Evolutionary conservation across 2,888 invertebrate genomes (phyloP).

Genomic region (Anodontia alba): DNA sequence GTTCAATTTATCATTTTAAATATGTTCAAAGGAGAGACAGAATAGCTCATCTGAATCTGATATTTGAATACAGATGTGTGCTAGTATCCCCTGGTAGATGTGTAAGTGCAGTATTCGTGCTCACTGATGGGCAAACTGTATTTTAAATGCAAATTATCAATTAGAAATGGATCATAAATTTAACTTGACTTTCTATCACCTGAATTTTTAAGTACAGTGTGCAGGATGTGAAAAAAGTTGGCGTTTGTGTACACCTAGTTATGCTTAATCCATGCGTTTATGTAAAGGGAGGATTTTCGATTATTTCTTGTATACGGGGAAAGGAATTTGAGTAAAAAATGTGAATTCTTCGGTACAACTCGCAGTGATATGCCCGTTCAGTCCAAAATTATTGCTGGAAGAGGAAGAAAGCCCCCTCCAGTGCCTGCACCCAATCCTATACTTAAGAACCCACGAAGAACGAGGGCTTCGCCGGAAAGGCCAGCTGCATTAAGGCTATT

Average conservation of each 20-base stretch:
- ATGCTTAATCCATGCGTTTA: no score
- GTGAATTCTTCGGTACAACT: no score
- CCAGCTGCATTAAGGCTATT: not conserved
- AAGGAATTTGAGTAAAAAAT: no score
- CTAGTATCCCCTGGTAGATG: not conserved
- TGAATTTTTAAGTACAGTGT: not conserved
- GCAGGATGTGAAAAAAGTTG: not conserved
- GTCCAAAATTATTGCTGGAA: constrained; percentile 43
- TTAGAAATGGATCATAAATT: constrained; percentile 13
- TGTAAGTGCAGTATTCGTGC: not conserved
- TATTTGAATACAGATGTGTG: not conserved
- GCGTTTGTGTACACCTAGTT: not conserved
- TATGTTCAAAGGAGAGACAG: no score
- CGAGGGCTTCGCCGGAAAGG: not conserved
- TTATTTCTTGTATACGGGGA: no score
- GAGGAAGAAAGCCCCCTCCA: constrained; percentile 42
- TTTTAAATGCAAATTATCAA: constrained; percentile 6
- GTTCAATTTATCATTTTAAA: no score
- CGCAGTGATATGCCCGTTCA: constrained; percentile 47
- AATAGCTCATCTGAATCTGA: no score
- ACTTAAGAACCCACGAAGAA: constrained; percentile 19
- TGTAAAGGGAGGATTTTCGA: no score
- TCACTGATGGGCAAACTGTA: constrained; percentile 8
- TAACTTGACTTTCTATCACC: not conserved
- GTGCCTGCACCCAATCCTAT: constrained; percentile 49